Evolutionary conservation across 1,140 invertebrate genomes (phyloP), one percentile per base, ranked within the genome.

Genomic region (Ptiloglossa arizonensis): DNA sequence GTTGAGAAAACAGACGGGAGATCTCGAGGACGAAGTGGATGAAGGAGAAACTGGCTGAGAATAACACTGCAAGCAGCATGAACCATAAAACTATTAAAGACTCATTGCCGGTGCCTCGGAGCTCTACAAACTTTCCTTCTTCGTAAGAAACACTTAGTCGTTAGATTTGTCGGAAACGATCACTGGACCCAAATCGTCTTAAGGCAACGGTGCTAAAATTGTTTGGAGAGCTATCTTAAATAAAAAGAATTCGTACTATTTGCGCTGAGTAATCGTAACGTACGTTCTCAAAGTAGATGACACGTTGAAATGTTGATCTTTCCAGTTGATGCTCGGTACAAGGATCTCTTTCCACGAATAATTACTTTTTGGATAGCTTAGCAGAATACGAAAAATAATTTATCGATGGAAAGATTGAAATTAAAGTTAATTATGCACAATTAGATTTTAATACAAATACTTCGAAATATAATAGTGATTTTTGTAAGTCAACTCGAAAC

Each of bases 81-180:
- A 60, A 54, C 48, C 78, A 75, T 85, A 85, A 83, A 85, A 83
- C 78, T 84, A 85, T 85, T 81, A 79, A 83, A 77, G 78, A 83
- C 72, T 77, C 81, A 83, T 84, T 75, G 76, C 41, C 48, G 60
- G 52, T 79, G 77, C 68, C 67, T 66, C 32, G 70, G 19, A 71
- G 70, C 70, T 83, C 66, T 24, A 62, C 41, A 72, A 82, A 79
- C 75, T 82, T 59, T 59, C 64, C 68, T 22, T 24, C n/a, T 67
- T 60, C 46, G 52, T 38, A 57, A 54, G 56, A 82, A 67, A 82
- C 54, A 73, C 32, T 72, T 68, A 57, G 38, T 67, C 32, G 38
- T 57, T 50, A 48, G 73, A 82, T 82, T 80, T 54, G 29, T 22
- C 46, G 32, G 32, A 27, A 66, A 29, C 27, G 63, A 66, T 32